These are phyloP conservation scores for Myathropa florea DNA, from an alignment of 2,888 invertebrate genomes.

Conservation along the genomic window DNA sequence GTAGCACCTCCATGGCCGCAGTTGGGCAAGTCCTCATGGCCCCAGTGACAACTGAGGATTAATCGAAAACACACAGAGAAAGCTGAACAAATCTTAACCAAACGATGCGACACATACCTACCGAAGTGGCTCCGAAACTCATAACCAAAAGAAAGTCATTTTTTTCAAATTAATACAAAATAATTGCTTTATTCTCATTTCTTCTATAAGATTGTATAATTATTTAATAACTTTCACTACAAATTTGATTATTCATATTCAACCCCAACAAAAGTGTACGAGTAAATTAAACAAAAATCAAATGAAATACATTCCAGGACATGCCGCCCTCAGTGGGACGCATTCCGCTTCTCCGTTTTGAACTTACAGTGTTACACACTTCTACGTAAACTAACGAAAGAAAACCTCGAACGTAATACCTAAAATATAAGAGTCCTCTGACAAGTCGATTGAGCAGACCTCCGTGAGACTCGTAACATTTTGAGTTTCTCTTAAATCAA, in stretches of 20 bases:
- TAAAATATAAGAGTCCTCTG: neutral
- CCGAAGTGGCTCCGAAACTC: no score
- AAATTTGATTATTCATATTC: constrained; percentile 42
- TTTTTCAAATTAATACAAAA: constrained; percentile 65
- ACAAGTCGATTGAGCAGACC: neutral
- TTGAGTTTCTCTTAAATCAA: constrained; percentile 2
- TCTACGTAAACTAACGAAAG: neutral
- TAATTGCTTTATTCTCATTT: constrained; percentile 64
- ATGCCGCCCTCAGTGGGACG: neutral
- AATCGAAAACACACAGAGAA: no score
- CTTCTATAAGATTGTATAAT: constrained; percentile 62
- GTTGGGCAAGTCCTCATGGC: no score
- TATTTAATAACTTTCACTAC: constrained; percentile 61
- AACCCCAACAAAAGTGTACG: constrained; percentile 7
- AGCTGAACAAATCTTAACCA: no score
- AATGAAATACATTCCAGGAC: neutral
- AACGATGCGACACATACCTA: no score
- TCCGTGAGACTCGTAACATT: neutral
- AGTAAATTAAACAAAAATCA: constrained; percentile 7
- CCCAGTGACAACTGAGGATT: no score
- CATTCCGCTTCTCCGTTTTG: neutral
- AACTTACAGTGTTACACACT: constrained; percentile 28
- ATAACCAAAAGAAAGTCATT: neutral
- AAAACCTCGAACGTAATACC: neutral
- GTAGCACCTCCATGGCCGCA: no score